Evolutionary conservation across 2,888 invertebrate genomes (phyloP).

Genomic region (Diploptera punctata): DNA sequence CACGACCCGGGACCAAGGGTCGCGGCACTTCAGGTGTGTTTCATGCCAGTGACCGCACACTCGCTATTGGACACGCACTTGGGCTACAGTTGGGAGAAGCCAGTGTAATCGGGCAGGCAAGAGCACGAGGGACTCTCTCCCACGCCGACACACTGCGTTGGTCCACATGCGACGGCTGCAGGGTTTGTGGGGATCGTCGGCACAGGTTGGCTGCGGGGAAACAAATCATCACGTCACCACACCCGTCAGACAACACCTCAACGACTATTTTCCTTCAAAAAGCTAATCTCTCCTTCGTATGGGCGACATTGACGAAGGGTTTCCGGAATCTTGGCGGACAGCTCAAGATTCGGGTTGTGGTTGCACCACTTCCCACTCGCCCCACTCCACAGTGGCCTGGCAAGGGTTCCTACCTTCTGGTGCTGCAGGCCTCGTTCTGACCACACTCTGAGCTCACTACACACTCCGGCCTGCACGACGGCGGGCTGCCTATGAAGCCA

Average conservation of each 20-base stretch:
- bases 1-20: slow-evolving; percentile 78
- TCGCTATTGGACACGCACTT: slow-evolving; percentile 78
- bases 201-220: slow-evolving; percentile 33
- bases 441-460: slow-evolving; percentile 65
- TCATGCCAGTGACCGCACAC: slow-evolving; percentile 73
- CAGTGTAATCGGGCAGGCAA: slow-evolving; percentile 45
- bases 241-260: too few relatives aligned
- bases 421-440: slow-evolving; percentile 59
- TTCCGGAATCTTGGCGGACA: slow-evolving; percentile 73
- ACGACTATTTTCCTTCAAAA: not conserved
- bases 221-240: not conserved
- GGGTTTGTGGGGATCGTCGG: slow-evolving; percentile 45
- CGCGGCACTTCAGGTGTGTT: slow-evolving; percentile 72
- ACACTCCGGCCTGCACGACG: slow-evolving; percentile 80
- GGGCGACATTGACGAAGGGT: slow-evolving; percentile 69
- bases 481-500: slow-evolving; percentile 77
- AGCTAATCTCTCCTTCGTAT: slow-evolving; percentile 46
- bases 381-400: slow-evolving; percentile 61
- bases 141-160: slow-evolving; percentile 80
- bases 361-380: slow-evolving; percentile 78
- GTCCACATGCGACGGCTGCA: slow-evolving; percentile 68
- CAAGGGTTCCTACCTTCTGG: slow-evolving; percentile 83
- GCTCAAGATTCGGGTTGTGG: slow-evolving; percentile 80
- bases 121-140: slow-evolving; percentile 63
- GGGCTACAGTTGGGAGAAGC: slow-evolving; percentile 62